Evolutionary conservation across 1,140 invertebrate genomes (phyloP).

Genomic region (Pseudomyrmex pallidus): DNA sequence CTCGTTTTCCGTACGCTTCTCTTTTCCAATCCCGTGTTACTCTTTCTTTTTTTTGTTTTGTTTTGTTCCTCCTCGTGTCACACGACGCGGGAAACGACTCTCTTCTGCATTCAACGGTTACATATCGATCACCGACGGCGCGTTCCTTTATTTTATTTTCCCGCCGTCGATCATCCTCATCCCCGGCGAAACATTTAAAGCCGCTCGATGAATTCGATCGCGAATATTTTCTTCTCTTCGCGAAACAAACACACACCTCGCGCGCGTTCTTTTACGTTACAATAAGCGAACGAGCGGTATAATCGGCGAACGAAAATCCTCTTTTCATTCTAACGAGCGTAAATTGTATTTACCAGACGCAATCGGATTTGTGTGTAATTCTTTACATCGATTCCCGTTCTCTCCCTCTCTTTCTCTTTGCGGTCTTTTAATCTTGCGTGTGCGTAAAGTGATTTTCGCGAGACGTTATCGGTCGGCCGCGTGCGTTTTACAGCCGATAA

Average conservation of each 20-base stretch:
- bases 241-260: background rate
- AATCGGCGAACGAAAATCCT: background rate
- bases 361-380: background rate
- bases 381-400: too few relatives aligned
- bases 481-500: constrained; percentile 36
- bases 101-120: constrained; percentile 30
- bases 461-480: background rate
- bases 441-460: background rate
- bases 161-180: constrained; percentile 7
- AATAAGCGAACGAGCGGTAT: too few relatives aligned
- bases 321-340: background rate
- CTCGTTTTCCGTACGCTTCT: background rate
- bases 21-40: too few relatives aligned
- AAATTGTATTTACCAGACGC: constrained; percentile 1
- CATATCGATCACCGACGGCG: constrained; percentile 3
- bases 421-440: background rate
- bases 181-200: background rate
- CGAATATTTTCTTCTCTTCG: background rate
- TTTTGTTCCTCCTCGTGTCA: too few relatives aligned
- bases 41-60: too few relatives aligned
- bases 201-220: too few relatives aligned
- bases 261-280: too few relatives aligned
- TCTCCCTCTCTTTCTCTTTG: background rate
- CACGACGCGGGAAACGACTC: background rate
- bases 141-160: background rate